Evolutionary conservation across 2,113 vertebrate species (phyloP).

Genomic region (Rhinopithecus roxellana): DNA sequence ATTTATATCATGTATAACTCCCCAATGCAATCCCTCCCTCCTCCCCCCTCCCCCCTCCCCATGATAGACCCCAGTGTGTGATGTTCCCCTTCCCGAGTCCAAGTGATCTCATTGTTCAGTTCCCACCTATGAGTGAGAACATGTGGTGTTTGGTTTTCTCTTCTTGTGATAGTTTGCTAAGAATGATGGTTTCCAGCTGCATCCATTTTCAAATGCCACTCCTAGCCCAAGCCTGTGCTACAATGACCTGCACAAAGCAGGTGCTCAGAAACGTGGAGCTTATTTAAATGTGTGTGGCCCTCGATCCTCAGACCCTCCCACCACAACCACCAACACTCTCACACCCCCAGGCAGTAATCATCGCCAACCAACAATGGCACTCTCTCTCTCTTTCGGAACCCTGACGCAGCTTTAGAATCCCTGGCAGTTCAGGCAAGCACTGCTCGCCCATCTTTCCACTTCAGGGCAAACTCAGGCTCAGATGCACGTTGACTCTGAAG

Average conservation of each 20-base stretch:
- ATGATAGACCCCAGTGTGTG: no score
- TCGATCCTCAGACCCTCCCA: neutral
- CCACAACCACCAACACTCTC: neutral
- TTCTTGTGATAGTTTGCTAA: no score
- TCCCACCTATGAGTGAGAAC: no score
- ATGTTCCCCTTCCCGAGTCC: no score
- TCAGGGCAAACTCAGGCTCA: neutral
- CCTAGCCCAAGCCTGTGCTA: neutral
- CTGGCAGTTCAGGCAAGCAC: no score
- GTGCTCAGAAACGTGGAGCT: neutral
- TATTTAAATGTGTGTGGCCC: neutral
- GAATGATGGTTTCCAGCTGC: no score
- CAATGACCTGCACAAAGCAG: neutral
- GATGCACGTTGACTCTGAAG: neutral
- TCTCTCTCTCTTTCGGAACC: neutral
- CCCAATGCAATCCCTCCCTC: no score
- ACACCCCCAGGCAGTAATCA: fast-evolving
- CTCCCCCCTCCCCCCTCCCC: no score
- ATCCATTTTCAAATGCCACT: neutral
- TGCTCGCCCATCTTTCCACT: neutral
- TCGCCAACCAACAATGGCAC: fast-evolving
- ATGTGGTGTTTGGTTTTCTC: no score
- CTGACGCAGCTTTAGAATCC: neutral
- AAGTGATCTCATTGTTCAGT: no score
- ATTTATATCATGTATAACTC: no score